Base-by-base conservation (phyloP, 2,888 invertebrate genomes). In the Standfussiana lucernea region DNA sequence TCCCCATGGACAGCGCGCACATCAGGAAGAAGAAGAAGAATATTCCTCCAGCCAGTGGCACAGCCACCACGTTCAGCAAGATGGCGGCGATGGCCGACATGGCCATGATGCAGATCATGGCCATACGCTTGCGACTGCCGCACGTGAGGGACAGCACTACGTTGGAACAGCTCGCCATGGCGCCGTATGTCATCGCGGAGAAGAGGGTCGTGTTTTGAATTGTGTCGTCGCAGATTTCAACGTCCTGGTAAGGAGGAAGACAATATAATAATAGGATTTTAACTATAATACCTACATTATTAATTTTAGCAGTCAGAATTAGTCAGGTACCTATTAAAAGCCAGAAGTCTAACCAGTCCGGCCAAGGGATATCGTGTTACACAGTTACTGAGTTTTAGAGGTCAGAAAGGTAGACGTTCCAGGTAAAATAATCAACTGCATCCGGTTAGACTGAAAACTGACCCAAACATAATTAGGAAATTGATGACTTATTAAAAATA, bases 21-120 rank as follows among this genome's bases (percentile, higher is more conserved):
- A 96, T 91, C 13, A 96, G 88, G 84, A 97, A 96, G 84, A 96
- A 91, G 92, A 96, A 96, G 90, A 96, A 96, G 89, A 96, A 95
- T 18, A 96, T 91, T 24, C 95, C 96, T 0, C 96, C 96, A 72
- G 96, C 95, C 0, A 96, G 88, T 0, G 96, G 96, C 13, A 93
- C 90, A 0, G 91, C 75, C 7, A 96, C 92, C 59, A 95, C 81
- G 79, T 96, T 96, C 24, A 96, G 85, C 3, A 96, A 88, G 0
- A 96, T 88, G 0, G 93, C 96, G 0, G 96, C 90, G 0, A 84
- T 35, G 0, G 94, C 94, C 0, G 96, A 95, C 59, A 92, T 88
- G 1, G 89, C 82, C 40, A 95, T 80, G 79, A 97, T 95, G 56
- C 89, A 88, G 81, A 96, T 93, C 95, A 96, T 95, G 2, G 95